Evolutionary conservation across 2,888 invertebrate species (phyloP).

Genomic region (Dendrolimus pini): DNA sequence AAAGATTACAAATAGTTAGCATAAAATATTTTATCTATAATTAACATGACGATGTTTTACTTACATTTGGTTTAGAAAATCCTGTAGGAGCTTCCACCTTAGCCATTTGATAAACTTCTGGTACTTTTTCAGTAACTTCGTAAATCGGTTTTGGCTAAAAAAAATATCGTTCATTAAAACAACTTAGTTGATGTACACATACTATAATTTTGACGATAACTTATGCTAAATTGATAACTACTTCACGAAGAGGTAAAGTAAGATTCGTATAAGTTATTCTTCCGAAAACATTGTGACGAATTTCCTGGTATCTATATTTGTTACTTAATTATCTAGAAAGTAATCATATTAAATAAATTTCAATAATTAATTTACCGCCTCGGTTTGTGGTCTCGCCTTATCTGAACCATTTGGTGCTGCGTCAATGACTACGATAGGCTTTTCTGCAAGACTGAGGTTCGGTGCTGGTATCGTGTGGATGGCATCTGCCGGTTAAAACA

Average conservation of each 20-base stretch:
- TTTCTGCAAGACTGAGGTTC: conserved; percentile 83
- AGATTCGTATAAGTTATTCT: too few species aligned
- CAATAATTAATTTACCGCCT: conserved; percentile 31
- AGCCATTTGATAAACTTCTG: conserved; percentile 42
- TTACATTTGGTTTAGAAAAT: conserved; percentile 55
- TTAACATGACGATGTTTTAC: conserved; percentile 12
- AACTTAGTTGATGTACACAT: too few species aligned
- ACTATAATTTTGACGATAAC: too few species aligned
- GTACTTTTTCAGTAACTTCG: conserved; percentile 59
- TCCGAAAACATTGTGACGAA: too few species aligned
- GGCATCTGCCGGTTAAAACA: conserved; percentile 76
- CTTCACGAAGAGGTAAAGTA: too few species aligned
- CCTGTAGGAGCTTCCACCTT: conserved; percentile 57
- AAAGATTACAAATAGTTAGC: neutral
- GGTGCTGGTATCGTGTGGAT: conserved; percentile 93
- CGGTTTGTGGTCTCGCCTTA: conserved; percentile 23
- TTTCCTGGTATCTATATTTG: too few species aligned
- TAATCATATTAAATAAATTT: neutral
- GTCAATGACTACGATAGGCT: conserved; percentile 73
- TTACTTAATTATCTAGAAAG: too few species aligned
- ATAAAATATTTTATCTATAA: too few species aligned
- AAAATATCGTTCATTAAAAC: neutral
- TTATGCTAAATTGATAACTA: too few species aligned
- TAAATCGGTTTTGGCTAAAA: conserved; percentile 48
- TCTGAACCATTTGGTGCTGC: conserved; percentile 20